Conservation (phyloP, 2,113 vertebrate species). For the Barnardius zonarius region DNA sequence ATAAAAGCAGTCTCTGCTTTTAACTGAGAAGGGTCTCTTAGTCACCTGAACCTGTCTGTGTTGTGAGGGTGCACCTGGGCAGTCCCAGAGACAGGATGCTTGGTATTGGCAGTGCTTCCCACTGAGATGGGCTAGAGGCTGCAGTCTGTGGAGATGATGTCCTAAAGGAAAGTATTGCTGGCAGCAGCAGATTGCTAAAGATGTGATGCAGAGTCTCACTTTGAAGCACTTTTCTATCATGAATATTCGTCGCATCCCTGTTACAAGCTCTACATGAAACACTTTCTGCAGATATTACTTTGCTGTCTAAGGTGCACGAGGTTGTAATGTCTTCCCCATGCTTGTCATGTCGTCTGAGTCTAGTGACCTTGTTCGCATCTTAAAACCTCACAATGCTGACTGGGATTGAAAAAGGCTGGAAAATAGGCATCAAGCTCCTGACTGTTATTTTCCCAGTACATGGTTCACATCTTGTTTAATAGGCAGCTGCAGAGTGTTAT, state of each 20-base stretch:
- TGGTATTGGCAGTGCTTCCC: neutral
- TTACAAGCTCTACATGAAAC: neutral
- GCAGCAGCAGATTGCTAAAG: neutral
- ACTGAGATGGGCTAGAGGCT: neutral
- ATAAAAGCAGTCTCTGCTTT: neutral
- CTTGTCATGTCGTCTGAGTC: neutral
- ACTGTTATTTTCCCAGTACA: neutral
- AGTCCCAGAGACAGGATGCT: neutral
- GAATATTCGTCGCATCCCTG: neutral
- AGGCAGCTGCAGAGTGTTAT: neutral
- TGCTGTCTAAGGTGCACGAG: accelerated
- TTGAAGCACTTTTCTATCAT: neutral
- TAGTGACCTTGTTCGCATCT: neutral
- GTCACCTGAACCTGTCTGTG: neutral
- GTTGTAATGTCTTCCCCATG: neutral
- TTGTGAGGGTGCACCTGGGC: neutral
- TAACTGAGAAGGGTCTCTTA: neutral
- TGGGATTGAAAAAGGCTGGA: neutral
- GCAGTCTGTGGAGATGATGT: neutral
- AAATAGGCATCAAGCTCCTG: neutral
- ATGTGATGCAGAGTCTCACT: neutral
- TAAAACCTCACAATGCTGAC: neutral
- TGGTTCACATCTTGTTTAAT: neutral
- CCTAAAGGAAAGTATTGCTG: neutral
- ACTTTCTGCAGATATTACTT: neutral